Conservation (phyloP, 2,797 vertebrate species). For the Coregonus sp. region DNA sequence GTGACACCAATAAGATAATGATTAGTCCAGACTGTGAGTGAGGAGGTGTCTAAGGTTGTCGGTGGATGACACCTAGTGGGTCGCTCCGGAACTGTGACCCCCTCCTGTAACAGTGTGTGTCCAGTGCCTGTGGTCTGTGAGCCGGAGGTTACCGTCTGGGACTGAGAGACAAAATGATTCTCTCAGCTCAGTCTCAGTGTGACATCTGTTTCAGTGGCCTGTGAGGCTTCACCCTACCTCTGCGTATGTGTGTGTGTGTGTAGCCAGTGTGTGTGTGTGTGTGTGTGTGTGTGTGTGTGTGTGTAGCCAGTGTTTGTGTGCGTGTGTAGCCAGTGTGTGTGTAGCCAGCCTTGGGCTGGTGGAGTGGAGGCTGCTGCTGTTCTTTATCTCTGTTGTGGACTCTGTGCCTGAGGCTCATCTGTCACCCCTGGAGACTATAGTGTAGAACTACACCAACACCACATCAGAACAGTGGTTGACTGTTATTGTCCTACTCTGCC, state of each 20-base stretch:
- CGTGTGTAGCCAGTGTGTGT: conserved; percentile 5
- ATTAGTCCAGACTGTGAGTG: no score
- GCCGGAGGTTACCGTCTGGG: not conserved
- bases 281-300: no score
- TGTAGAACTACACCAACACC: not conserved
- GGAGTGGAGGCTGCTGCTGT: conserved; percentile 57
- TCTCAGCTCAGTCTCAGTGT: not conserved
- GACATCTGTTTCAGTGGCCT: not conserved
- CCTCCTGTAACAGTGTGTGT: not conserved
- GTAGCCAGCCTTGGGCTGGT: conserved; percentile 3
- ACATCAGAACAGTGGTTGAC: not conserved
- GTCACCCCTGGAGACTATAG: conserved; percentile 23
- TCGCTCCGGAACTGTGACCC: no score
- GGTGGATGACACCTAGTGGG: no score
- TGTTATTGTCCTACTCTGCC: not conserved
- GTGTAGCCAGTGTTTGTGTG: conserved; percentile 16
- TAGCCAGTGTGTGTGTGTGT: no score
- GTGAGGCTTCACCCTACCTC: not conserved
- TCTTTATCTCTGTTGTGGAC: conserved; percentile 59
- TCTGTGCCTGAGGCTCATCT: conserved; percentile 32
- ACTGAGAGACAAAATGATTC: not conserved
- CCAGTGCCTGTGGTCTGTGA: not conserved
- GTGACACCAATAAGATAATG: no score
- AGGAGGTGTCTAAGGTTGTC: no score
- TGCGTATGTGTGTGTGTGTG: no score